Percentiles rank a stretch among this genome's conserved stretches.
These are phyloP conservation scores for Percina caprodes DNA, from an alignment of 2,113 vertebrate genomes.

Conservation along the genomic window DNA sequence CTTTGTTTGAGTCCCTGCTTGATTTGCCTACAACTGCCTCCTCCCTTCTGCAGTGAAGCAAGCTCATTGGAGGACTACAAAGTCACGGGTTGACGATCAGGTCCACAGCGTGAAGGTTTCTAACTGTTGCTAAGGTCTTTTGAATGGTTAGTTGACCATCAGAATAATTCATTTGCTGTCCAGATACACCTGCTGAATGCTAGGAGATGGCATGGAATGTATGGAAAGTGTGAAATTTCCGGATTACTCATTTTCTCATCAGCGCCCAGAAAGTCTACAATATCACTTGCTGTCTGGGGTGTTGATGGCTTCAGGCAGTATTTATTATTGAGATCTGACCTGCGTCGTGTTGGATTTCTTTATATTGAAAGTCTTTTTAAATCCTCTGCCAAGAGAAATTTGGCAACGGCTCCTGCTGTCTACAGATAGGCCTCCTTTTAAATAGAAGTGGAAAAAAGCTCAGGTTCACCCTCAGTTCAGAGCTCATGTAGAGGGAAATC, in stretches of 20 bases:
- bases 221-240: constrained; percentile 56
- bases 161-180: constrained; percentile 40
- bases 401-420: constrained; percentile 64
- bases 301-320: constrained; percentile 62
- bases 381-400: constrained; percentile 62
- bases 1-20: constrained; percentile 74
- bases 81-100: constrained; percentile 60
- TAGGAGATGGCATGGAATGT: constrained; percentile 45
- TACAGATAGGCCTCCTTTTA: constrained; percentile 46
- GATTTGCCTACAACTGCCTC: constrained; percentile 51
- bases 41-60: constrained; percentile 53
- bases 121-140: constrained; percentile 78
- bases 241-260: constrained; percentile 61
- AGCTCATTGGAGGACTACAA: constrained; percentile 72
- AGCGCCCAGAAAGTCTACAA: constrained; percentile 57
- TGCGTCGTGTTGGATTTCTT: constrained; percentile 51
- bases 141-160: constrained; percentile 62
- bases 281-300: constrained; percentile 42
- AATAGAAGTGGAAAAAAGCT: constrained; percentile 24
- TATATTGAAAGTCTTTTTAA: constrained; percentile 51
- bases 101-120: constrained; percentile 55
- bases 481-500: constrained; percentile 52
- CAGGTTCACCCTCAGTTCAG: constrained; percentile 80
- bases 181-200: constrained; percentile 56
- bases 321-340: constrained; percentile 65